Base-by-base conservation (phyloP, 2,888 invertebrate genomes). In the Ariolimax columbianus region DNA sequence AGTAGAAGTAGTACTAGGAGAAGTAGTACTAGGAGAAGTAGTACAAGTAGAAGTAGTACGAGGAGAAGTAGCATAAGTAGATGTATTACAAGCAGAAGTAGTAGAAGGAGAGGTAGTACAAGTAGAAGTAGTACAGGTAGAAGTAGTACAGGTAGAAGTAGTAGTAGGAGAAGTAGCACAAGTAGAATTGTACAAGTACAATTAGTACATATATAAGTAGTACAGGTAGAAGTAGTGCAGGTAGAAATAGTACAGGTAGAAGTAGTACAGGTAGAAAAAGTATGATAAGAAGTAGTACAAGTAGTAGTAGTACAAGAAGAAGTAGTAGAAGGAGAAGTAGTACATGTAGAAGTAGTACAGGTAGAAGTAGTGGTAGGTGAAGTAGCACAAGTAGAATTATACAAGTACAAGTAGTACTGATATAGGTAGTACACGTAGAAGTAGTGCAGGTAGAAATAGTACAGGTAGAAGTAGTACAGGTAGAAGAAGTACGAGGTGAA, bases 81-180 rank as follows among this genome's bases (percentile, higher is more conserved):
- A 43, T 70, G 70, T 68, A 80, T 47, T 68, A 80, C 47, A 43
- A 80, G 70, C 43, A 80, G 70, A 1, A 68, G 47, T 68, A 68
- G 33, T 68, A 68, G 47, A 33, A 68, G 47, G 43, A 68, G 47
- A n/a, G 14, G 47, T 43, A 68, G 47, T 68, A 43, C 47, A 26
- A 68, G 70, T 43, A 80, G 70, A 43, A 68, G 70, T 43, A 80
- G 51, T 43, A 68, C 36, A 40, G 70, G 36, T 68, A 80, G 51
- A 30, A 80, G 40, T 40, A 80, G 70, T 66, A 80, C 23, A 38
- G 40, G 70, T 30, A 68, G 33, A 38, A 68, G 70, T 66, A 68
- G 43, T 68, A 68, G 43, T 59, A 79, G 70, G n/a, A 30, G 38
- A 17, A 33, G 33, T 63, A 80, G 70, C n/a, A 80, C 36, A 38